Conservation (phyloP, 2,113 vertebrate species). For the Sisor rabdophorus region DNA sequence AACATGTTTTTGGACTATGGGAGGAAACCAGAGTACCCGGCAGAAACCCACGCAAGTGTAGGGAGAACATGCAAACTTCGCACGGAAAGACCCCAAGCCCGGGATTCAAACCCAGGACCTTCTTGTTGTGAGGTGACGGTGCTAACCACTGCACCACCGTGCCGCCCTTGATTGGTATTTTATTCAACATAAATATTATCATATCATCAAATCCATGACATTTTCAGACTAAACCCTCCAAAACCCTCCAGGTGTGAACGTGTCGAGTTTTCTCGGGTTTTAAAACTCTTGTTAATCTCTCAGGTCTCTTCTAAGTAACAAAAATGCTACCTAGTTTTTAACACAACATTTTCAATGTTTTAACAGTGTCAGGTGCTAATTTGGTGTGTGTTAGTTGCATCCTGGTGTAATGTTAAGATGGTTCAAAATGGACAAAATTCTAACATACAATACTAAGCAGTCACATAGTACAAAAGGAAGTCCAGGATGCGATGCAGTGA, state of each 20-base stretch:
- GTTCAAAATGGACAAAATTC: background rate
- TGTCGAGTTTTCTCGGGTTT: too few species aligned
- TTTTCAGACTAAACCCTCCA: constrained; percentile 12
- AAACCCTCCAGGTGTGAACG: background rate
- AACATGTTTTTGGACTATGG: too few species aligned
- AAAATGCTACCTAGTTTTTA: background rate
- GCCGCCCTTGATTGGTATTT: constrained; percentile 13
- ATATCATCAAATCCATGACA: constrained; percentile 9
- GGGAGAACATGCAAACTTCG: too few species aligned
- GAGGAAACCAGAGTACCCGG: too few species aligned
- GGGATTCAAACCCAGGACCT: too few species aligned
- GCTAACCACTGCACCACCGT: too few species aligned
- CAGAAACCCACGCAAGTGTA: too few species aligned
- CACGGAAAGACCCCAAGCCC: too few species aligned
- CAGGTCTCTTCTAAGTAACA: too few species aligned
- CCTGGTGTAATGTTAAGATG: background rate
- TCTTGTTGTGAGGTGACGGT: too few species aligned
- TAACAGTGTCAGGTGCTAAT: background rate
- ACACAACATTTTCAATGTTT: background rate
- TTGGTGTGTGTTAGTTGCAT: background rate
- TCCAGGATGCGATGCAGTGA: background rate
- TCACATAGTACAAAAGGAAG: background rate
- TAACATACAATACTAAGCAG: background rate
- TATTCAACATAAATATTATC: background rate
- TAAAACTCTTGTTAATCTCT: too few species aligned